These are phyloP conservation scores for Xenentodon cancila DNA, from an alignment of 2,797 vertebrate species.

Conservation along the genomic window DNA sequence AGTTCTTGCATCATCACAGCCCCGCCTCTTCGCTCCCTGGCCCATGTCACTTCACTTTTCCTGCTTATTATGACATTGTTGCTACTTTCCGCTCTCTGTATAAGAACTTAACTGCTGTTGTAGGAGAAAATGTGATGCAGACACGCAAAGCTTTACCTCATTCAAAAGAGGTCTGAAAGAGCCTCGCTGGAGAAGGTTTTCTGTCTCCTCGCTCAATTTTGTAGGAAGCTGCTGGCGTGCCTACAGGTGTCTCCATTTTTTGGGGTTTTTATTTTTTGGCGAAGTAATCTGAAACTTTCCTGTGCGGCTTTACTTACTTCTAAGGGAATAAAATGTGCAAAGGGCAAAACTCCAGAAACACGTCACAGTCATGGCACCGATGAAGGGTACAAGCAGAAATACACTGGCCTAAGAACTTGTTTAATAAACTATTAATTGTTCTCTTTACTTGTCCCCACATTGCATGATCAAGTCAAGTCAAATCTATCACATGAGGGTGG, in stretches of 20 bases:
- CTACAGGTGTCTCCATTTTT: too few species aligned
- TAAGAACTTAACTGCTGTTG: slow-evolving; percentile 57
- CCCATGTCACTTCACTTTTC: slow-evolving; percentile 12
- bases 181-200: slow-evolving; percentile 9
- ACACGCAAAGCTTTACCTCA: slow-evolving; percentile 52
- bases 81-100: slow-evolving; percentile 57
- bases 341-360: neutral
- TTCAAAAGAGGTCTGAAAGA: slow-evolving; percentile 10
- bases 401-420: neutral
- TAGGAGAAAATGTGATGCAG: slow-evolving; percentile 51
- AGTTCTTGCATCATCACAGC: slow-evolving; percentile 41
- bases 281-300: neutral
- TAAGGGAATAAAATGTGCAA: neutral
- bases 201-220: neutral
- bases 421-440: neutral
- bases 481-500: neutral
- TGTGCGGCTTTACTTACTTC: neutral
- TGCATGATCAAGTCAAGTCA: neutral
- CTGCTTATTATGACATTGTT: slow-evolving; percentile 53
- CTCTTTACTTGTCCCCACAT: neutral
- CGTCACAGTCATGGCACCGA: too few species aligned
- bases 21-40: slow-evolving; percentile 34
- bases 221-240: slow-evolving; percentile 10
- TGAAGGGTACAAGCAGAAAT: neutral
- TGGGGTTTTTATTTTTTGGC: neutral